Percentiles rank a stretch among this genome's conserved stretches.
These are phyloP conservation scores for Callipepla squamata DNA, from an alignment of 2,113 vertebrate species.

Conservation along the genomic window DNA sequence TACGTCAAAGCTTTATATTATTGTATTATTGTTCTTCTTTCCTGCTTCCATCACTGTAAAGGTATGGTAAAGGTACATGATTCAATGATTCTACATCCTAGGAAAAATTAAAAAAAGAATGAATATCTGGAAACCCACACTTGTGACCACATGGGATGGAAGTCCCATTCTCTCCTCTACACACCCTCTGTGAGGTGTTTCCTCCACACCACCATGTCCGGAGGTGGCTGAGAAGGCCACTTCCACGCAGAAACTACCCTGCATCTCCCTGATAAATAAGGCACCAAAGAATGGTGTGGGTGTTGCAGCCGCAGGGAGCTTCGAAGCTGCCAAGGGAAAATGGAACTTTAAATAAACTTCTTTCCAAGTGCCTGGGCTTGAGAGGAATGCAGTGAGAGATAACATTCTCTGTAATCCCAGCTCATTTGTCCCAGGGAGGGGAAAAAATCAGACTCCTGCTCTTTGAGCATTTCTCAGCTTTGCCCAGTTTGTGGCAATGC, in stretches of 20 bases:
- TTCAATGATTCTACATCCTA: too few relatives aligned
- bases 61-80: background rate
- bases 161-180: background rate
- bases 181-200: background rate
- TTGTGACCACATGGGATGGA: background rate
- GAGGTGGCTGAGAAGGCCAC: background rate
- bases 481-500: background rate
- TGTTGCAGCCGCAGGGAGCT: background rate
- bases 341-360: background rate
- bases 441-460: background rate
- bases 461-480: background rate
- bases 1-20: background rate
- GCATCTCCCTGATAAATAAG: background rate
- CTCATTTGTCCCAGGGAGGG: background rate
- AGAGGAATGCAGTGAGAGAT: background rate
- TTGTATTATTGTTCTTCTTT: background rate
- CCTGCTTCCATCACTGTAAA: background rate
- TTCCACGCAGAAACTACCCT: background rate
- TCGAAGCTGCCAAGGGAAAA: background rate
- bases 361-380: rapidly evolving
- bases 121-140: background rate
- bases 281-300: background rate
- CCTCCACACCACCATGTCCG: rapidly evolving
- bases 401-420: rapidly evolving
- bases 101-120: background rate